phyloP scores from a whole-genome alignment of 2,888 invertebrate genomes.

The Sphinx pinastri region DNA sequence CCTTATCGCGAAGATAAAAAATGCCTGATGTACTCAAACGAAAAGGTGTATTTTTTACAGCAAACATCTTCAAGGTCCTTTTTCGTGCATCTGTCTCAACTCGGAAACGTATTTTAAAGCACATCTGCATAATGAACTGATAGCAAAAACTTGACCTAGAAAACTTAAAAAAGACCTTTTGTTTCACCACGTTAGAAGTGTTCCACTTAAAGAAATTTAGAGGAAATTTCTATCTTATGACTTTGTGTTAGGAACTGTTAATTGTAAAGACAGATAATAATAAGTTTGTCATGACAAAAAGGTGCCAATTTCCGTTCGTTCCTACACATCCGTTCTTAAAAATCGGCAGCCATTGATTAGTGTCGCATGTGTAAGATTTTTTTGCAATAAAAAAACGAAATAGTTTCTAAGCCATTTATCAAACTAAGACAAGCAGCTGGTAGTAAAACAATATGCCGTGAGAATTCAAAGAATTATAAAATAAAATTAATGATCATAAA shows the following conservation, averaged over 20 bases:
- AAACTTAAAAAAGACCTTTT: conserved; percentile 58
- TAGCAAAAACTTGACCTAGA: conserved; percentile 82
- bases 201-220: not conserved
- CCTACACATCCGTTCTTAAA: conserved; percentile 77
- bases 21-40: conserved; percentile 54
- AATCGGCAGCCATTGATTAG: conserved; percentile 78
- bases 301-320: conserved; percentile 80
- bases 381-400: conserved; percentile 65
- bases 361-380: conserved; percentile 73
- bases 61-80: conserved; percentile 73
- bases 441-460: conserved; percentile 39
- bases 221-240: conserved; percentile 41
- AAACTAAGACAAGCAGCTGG: conserved; percentile 72
- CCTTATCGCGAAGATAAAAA: conserved; percentile 46
- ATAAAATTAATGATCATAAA: not conserved
- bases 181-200: conserved; percentile 27
- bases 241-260: conserved; percentile 35
- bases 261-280: conserved; percentile 27
- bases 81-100: conserved; percentile 73
- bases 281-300: conserved; percentile 61
- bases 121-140: conserved; percentile 81
- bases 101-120: conserved; percentile 71
- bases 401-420: conserved; percentile 66
- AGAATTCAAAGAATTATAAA: conserved; percentile 9
- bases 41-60: conserved; percentile 73